Evolutionary conservation across 1,140 invertebrate genomes (phyloP).

Genomic region (Brachionus asplanchnoidis): DNA sequence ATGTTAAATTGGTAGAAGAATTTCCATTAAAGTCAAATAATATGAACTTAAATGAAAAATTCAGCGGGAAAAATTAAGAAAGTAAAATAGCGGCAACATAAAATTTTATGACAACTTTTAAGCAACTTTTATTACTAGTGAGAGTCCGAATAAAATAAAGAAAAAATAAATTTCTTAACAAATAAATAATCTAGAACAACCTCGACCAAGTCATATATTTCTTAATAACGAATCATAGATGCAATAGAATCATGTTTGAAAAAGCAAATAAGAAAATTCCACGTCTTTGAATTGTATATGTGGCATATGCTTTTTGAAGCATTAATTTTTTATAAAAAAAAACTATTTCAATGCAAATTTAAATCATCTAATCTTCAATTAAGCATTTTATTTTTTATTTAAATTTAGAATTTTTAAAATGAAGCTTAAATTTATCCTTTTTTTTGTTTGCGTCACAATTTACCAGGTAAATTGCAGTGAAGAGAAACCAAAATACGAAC

Average conservation of each 20-base stretch:
- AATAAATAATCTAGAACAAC: not conserved
- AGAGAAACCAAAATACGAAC: slow-evolving; percentile 1
- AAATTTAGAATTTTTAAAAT: not conserved
- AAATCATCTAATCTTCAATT: not conserved
- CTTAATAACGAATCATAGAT: not conserved
- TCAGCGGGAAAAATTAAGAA: not conserved
- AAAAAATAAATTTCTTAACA: not conserved
- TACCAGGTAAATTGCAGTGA: not conserved
- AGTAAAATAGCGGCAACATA: not conserved
- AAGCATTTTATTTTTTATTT: not conserved
- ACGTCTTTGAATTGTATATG: not conserved
- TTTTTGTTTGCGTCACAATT: not conserved
- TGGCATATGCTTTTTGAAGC: not conserved
- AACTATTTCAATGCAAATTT: not conserved
- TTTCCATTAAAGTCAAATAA: too few species aligned
- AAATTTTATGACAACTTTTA: not conserved
- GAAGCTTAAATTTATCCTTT: not conserved
- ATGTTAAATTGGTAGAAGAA: too few species aligned
- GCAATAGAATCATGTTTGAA: not conserved
- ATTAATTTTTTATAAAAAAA: not conserved
- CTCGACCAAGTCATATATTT: not conserved
- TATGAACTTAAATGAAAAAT: not conserved
- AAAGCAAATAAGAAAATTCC: not conserved
- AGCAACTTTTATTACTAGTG: not conserved
- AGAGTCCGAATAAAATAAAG: not conserved